phyloP scores from a whole-genome alignment of 2,888 invertebrate genomes.

The Dendrolimus houi region DNA sequence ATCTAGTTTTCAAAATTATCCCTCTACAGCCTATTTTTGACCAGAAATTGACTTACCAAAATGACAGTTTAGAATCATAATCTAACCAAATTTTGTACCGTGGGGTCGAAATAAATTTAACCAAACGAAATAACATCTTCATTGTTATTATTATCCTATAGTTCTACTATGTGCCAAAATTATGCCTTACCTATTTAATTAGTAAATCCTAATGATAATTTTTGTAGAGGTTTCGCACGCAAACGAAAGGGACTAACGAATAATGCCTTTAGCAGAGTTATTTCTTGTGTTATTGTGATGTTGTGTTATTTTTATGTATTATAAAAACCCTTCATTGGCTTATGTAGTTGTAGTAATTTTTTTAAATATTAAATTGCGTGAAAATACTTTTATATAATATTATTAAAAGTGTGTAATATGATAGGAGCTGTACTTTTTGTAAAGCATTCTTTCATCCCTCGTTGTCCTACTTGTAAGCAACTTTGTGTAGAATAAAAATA shows the following conservation, averaged over 20 bases:
- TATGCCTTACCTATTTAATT: slow-evolving; percentile 46
- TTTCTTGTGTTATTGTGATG: slow-evolving; percentile 18
- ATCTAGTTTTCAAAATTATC: not conserved
- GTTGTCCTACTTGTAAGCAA: slow-evolving; percentile 19
- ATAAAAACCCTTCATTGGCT: slow-evolving; percentile 7
- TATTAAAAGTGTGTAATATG: slow-evolving; percentile 6
- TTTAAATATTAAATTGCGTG: not conserved
- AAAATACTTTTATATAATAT: slow-evolving; percentile 1
- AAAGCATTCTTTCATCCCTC: slow-evolving; percentile 59
- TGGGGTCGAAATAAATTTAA: not conserved
- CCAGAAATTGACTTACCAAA: not conserved
- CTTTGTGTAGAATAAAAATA: not conserved
- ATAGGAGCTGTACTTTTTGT: slow-evolving; percentile 66
- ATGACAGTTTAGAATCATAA: not conserved
- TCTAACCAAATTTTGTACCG: too few relatives aligned
- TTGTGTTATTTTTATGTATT: slow-evolving; percentile 20
- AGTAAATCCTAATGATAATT: slow-evolving; percentile 51
- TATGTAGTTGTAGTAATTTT: not conserved
- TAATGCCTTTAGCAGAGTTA: slow-evolving; percentile 16
- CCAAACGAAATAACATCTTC: not conserved
- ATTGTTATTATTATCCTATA: slow-evolving; percentile 19
- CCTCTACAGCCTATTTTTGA: not conserved
- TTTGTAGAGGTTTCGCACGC: slow-evolving; percentile 67
- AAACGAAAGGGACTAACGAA: slow-evolving; percentile 50
- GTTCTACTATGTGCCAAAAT: slow-evolving; percentile 36